Evolutionary conservation across 2,888 invertebrate genomes (phyloP), one percentile per base, ranked within the genome.

Genomic region (Acanthosoma haemorrhoidale): DNA sequence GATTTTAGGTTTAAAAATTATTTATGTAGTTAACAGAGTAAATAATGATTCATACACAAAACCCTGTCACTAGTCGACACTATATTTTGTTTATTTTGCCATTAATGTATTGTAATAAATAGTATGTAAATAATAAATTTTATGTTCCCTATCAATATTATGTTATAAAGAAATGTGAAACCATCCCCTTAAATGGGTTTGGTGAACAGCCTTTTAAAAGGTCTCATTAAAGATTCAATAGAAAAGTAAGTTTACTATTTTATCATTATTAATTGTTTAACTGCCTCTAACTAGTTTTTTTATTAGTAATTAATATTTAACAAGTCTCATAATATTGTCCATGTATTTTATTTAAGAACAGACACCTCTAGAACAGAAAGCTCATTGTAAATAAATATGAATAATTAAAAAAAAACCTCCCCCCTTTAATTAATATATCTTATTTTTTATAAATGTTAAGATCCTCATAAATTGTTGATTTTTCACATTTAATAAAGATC

Each of bases 51-150:
- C n/a, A 43, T 59, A 38, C 51, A 43, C 60, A 68, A 73, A 71
- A 73, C 68, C 71, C 69, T 70, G 67, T 73, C 73, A 73, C 73
- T 73, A 73, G 73, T 73, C 73, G 71, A 73, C 71, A 61, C 39
- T 68, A 61, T 38, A 29, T 63, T 63, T 63, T 67, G 41, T 66
- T 67, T 60, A 34, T 18, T 39, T 68, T 73, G 73, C 73, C 73
- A 73, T 73, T 70, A 59, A 67, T 67, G 25, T 51, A 21, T 63
- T 63, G 43, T 69, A 67, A 43, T 51, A 43, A 43, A 67, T 34
- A n/a, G 32, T 32, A 51, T 43, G 16, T 38, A 43, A 57, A 32
- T 64, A 64, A 38, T 38, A 38, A 15, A 36, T 36, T 8, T 64
- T 29, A 64, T 43, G 41, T 43, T 67, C 43, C 67, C 51, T 51